Percentiles rank a stretch among this genome's conserved stretches.
These are phyloP conservation scores for Sturnus vulgaris DNA, from an alignment of 2,113 vertebrate species.

Conservation along the genomic window DNA sequence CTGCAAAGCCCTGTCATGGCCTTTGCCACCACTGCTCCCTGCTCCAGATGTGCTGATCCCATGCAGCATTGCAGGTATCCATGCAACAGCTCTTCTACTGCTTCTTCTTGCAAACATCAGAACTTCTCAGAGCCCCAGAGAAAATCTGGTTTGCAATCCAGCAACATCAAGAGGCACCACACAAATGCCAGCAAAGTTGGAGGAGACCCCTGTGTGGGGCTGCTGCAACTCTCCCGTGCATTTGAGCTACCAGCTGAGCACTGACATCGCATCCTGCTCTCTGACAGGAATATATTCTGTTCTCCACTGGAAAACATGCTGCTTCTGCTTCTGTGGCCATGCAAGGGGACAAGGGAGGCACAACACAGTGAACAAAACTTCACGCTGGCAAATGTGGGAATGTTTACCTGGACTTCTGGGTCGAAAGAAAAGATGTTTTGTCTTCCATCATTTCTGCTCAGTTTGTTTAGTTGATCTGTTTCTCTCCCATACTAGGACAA, in stretches of 20 bases:
- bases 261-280: neutral
- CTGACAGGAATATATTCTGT: neutral
- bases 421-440: slow-evolving; percentile 93
- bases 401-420: slow-evolving; percentile 89
- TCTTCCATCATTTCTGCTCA: slow-evolving; percentile 90
- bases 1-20: neutral
- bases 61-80: rapidly evolving
- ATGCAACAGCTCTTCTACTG: neutral
- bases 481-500: slow-evolving; percentile 88
- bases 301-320: neutral
- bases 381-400: neutral
- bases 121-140: neutral
- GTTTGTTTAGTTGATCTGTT: slow-evolving; percentile 94
- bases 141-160: neutral
- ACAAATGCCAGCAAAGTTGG: neutral
- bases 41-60: neutral
- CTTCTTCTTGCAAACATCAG: neutral
- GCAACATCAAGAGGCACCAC: neutral
- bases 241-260: neutral
- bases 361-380: neutral
- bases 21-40: neutral
- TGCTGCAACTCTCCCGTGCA: neutral
- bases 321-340: rapidly evolving
- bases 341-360: neutral
- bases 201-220: neutral